A percentile compares a stretch with the other conserved stretches of the same genome.
phyloP scores from a whole-genome alignment of 1,140 invertebrate genomes.

The Brachionus sp. region DNA sequence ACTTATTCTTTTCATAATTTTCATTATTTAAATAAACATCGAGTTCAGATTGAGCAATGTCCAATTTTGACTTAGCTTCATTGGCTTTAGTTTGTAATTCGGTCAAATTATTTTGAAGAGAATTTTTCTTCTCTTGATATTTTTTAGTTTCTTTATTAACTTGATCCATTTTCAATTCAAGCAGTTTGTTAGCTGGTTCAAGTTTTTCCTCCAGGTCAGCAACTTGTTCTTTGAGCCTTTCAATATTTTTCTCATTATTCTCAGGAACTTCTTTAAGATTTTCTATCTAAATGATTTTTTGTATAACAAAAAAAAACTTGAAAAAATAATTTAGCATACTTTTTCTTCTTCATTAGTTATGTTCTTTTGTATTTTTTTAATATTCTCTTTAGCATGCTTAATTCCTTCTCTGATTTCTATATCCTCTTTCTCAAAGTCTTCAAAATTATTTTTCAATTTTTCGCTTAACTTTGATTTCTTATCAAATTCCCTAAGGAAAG shows the following conservation, averaged over 20 bases:
- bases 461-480: conserved; percentile 54
- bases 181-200: conserved; percentile 21
- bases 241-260: conserved; percentile 69
- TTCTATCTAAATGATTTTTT: conserved; percentile 53
- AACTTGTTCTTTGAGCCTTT: conserved; percentile 62
- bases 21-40: conserved; percentile 76
- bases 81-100: conserved; percentile 69
- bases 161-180: conserved; percentile 8
- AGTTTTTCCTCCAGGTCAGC: conserved; percentile 21
- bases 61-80: conserved; percentile 69
- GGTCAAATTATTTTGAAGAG: conserved; percentile 64
- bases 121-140: conserved; percentile 57
- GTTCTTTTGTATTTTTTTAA: conserved; percentile 56
- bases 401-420: conserved; percentile 57
- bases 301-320: not conserved
- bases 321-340: not conserved
- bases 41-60: conserved; percentile 74
- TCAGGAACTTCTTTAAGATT: conserved; percentile 65
- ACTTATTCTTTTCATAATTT: conserved; percentile 70
- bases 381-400: conserved; percentile 58
- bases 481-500: conserved; percentile 52
- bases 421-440: conserved; percentile 59
- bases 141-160: conserved; percentile 51
- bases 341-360: conserved; percentile 54
- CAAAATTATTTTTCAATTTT: conserved; percentile 56